phyloP scores from a whole-genome alignment of 1,140 invertebrate genomes.

The Paracyclopina nana region DNA sequence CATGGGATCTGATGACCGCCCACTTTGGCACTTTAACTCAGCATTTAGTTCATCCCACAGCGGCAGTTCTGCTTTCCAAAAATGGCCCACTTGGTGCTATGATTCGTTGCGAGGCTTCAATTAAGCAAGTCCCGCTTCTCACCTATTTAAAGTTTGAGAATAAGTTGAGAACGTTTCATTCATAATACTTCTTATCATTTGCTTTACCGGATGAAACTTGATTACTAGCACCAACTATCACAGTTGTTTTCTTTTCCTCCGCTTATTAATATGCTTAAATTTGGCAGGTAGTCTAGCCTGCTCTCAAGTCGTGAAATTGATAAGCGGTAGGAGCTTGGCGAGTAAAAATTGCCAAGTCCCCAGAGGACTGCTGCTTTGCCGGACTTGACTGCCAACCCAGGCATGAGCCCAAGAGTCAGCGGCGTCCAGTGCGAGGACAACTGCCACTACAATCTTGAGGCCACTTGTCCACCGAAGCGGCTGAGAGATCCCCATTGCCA shows the following conservation, averaged over 20 bases:
- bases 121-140: slow-evolving; percentile 48
- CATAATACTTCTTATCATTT: slow-evolving; percentile 67
- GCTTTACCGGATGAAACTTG: slow-evolving; percentile 37
- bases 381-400: no score
- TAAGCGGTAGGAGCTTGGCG: no score
- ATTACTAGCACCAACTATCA: slow-evolving; percentile 35
- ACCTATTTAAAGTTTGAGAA: slow-evolving; percentile 78
- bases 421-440: no score
- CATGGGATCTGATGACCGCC: slow-evolving; percentile 50
- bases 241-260: slow-evolving; percentile 79
- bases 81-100: slow-evolving; percentile 60
- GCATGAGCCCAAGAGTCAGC: no score
- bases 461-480: background rate
- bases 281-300: slow-evolving; percentile 50
- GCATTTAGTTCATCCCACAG: slow-evolving; percentile 62
- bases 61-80: slow-evolving; percentile 83
- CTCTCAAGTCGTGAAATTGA: slow-evolving; percentile 36
- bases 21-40: slow-evolving; percentile 45
- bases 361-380: no score
- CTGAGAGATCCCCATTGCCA: background rate
- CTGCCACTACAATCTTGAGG: background rate
- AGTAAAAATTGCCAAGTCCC: no score
- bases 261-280: slow-evolving; percentile 75
- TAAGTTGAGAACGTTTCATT: slow-evolving; percentile 53
- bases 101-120: slow-evolving; percentile 34